Evolutionary conservation across 2,797 vertebrate species (phyloP), one percentile per base, ranked within the genome.

Genomic region (Sparus aurata): DNA sequence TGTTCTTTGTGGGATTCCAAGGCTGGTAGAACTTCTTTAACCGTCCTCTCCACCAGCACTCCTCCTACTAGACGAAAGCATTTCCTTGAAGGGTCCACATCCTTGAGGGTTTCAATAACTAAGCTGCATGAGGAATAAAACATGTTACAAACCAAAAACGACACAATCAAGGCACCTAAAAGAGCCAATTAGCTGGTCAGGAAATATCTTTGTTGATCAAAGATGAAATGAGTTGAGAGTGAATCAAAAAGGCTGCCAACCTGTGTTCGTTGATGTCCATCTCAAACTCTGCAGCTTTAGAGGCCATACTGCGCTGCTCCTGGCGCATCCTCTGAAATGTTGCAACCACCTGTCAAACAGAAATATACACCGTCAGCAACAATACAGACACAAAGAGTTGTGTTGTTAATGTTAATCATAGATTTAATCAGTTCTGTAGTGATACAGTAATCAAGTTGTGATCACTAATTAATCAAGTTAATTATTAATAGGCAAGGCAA

Each of bases 251-350:
- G 10, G 46, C 53, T 25, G 4, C 74, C 10, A 1, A 98, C 98
- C 96, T 97, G 94, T 98, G 97, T 83, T 98, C 98, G 8, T 97
- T 98, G 81, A 97, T 91, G 41, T 98, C 97, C 97, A 98, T 97
- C 91, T 99, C 98, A 83, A 98, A 81, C 83, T 98, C 97, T 0
- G 97, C 96, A 1, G 96, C 94, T 85, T 98, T 98, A 6, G 97
- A 97, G 0, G 97, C 97, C 91, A 98, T 90, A 3, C 94, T 94
- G 41, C 97, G 96, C 91, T 99, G 98, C 34, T 98, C 97, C 89
- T 98, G 97, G 17, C 98, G 95, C 92, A 99, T 96, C 73, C 96
- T 96, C 92, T 99, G 98, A 86, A 98, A 98, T 3, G 95, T 96
- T 10, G 97, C 93, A 85, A 98, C 97, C 25, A 99, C 97, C 97